A percentile compares a stretch with the other conserved stretches of the same genome.
Evolutionary conservation across 2,888 invertebrate species (phyloP).

Genomic region (Athrips mouffetella): DNA sequence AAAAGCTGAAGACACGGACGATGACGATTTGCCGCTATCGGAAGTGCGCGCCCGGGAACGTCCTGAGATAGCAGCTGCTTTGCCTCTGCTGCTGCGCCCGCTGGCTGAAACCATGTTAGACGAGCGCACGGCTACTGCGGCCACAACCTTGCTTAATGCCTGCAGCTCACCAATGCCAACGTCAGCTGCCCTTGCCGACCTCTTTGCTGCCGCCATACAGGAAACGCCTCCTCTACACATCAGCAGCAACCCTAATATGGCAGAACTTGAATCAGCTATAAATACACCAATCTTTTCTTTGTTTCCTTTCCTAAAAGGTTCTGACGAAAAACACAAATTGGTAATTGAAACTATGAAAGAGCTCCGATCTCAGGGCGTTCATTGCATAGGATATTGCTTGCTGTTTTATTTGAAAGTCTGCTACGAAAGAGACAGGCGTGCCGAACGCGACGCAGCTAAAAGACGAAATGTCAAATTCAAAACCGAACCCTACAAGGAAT

Average conservation of each 20-base stretch:
- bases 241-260: slow-evolving; percentile 65
- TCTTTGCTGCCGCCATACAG: slow-evolving; percentile 68
- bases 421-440: slow-evolving; percentile 75
- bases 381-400: slow-evolving; percentile 89
- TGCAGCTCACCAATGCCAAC: slow-evolving; percentile 62
- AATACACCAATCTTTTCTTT: slow-evolving; percentile 91
- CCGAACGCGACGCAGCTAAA: slow-evolving; percentile 71
- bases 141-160: slow-evolving; percentile 58
- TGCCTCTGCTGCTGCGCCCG: slow-evolving; percentile 63
- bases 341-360: slow-evolving; percentile 89
- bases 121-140: slow-evolving; percentile 59
- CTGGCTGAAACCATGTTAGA: slow-evolving; percentile 69
- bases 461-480: slow-evolving; percentile 84
- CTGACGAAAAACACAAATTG: slow-evolving; percentile 87
- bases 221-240: slow-evolving; percentile 73
- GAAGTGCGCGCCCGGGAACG: slow-evolving; percentile 84
- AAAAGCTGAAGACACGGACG: slow-evolving; percentile 81
- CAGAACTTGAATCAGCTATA: slow-evolving; percentile 82
- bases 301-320: slow-evolving; percentile 88
- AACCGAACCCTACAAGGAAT: slow-evolving; percentile 91
- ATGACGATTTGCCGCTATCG: slow-evolving; percentile 87
- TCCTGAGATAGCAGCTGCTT: slow-evolving; percentile 73
- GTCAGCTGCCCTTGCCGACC: slow-evolving; percentile 60
- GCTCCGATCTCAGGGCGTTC: slow-evolving; percentile 81
- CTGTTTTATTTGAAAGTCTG: slow-evolving; percentile 92